phyloP scores from a whole-genome alignment of 1,140 invertebrate genomes.

The Halictus rubicundus region DNA sequence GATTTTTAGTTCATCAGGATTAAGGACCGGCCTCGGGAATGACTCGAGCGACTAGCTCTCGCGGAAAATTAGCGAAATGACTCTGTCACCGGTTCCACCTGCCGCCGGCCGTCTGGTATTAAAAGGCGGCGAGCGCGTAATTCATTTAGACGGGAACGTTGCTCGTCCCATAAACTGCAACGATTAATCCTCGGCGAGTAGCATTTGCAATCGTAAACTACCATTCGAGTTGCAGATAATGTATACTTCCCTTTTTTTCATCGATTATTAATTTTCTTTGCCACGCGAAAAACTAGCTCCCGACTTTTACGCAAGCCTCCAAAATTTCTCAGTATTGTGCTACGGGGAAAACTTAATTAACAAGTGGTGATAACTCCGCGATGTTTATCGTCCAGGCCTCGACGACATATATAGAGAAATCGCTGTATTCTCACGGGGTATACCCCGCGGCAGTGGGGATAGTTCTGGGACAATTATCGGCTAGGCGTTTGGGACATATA shows the following conservation, averaged over 20 bases:
- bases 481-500: too few relatives aligned
- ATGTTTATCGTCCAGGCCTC: too few relatives aligned
- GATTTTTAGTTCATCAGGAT: constrained; percentile 64
- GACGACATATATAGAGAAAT: too few relatives aligned
- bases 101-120: not conserved
- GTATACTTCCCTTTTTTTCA: not conserved
- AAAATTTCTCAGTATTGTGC: not conserved
- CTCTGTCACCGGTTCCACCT: not conserved
- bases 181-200: not conserved
- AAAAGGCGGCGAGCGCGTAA: constrained; percentile 20
- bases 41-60: not conserved
- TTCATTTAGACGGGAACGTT: constrained; percentile 13
- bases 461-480: too few relatives aligned
- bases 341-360: too few relatives aligned
- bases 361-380: too few relatives aligned
- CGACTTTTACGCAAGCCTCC: not conserved
- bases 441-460: too few relatives aligned
- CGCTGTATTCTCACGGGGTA: too few relatives aligned
- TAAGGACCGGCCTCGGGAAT: constrained; percentile 43
- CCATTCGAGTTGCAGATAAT: not conserved
- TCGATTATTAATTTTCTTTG: constrained; percentile 29
- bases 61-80: constrained; percentile 48
- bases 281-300: not conserved
- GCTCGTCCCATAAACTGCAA: not conserved
- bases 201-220: not conserved